Evolutionary conservation across 2,113 vertebrate genomes (phyloP).

Genomic region (Martes martes): DNA sequence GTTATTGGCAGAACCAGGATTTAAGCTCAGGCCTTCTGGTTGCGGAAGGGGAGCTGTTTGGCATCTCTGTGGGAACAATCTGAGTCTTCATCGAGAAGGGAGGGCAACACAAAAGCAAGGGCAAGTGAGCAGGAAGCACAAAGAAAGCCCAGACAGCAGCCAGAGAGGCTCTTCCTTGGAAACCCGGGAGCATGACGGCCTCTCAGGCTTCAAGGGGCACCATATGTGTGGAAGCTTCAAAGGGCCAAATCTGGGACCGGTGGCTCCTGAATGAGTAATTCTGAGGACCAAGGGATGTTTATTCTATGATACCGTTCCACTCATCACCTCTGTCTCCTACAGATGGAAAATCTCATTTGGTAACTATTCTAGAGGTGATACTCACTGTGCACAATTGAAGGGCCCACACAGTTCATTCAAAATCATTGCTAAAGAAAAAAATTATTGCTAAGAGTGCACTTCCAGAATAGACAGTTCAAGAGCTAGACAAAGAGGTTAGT

Average conservation of each 20-base stretch:
- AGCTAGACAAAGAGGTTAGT: not conserved
- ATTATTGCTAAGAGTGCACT: not conserved
- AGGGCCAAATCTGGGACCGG: not conserved
- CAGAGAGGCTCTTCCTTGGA: not conserved
- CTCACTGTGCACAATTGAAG: not conserved
- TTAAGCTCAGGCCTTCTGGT: not conserved
- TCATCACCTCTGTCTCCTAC: not conserved
- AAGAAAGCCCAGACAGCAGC: not conserved
- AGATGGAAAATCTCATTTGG: not conserved
- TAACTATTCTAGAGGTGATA: not conserved
- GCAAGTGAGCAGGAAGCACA: not conserved
- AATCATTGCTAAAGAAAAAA: not conserved
- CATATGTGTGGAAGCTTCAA: no score
- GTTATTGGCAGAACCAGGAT: not conserved
- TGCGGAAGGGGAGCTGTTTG: not conserved
- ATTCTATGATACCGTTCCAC: not conserved
- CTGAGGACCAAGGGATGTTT: not conserved
- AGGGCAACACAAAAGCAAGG: not conserved
- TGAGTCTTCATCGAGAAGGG: not conserved
- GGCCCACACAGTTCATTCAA: not conserved
- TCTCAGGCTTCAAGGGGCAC: not conserved
- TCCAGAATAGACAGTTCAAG: not conserved
- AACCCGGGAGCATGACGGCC: not conserved
- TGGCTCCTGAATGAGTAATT: not conserved
- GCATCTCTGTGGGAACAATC: not conserved